Percentiles rank a stretch among this genome's conserved stretches.
phyloP scores from a whole-genome alignment of 2,113 vertebrate species.

The Melanerpes aurifrons region DNA sequence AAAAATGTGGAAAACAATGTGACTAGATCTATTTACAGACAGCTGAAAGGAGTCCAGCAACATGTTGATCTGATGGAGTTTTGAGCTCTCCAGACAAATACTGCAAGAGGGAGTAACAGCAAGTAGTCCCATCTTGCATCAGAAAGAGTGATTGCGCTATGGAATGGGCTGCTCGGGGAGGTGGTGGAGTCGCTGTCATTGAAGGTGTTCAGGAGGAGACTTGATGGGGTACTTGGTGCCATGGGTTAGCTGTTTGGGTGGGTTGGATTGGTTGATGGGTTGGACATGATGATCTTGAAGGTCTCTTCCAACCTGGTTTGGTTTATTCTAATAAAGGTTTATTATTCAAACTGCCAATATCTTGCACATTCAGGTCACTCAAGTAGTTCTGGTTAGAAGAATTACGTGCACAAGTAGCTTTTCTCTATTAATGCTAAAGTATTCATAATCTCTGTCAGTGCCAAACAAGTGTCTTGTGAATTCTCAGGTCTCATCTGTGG shows the following conservation, averaged over 20 bases:
- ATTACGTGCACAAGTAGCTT: not conserved
- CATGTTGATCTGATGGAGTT: not conserved
- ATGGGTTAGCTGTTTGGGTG: too few relatives aligned
- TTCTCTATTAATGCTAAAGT: not conserved
- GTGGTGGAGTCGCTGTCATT: too few relatives aligned
- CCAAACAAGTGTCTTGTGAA: not conserved
- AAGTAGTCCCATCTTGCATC: not conserved
- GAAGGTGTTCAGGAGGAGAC: too few relatives aligned
- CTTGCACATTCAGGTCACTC: not conserved
- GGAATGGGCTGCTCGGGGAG: too few relatives aligned
- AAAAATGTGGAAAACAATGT: not conserved
- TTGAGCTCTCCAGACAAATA: not conserved
- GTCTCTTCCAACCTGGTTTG: too few relatives aligned
- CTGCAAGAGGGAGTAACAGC: not conserved
- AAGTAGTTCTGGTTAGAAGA: not conserved
- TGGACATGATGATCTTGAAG: too few relatives aligned
- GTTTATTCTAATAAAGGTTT: too few relatives aligned
- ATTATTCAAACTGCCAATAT: too few relatives aligned
- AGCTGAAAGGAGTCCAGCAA: not conserved
- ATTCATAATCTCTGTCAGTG: too few relatives aligned
- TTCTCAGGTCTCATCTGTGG: not conserved
- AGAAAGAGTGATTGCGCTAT: too few relatives aligned
- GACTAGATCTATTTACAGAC: not conserved
- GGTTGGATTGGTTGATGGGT: too few relatives aligned
- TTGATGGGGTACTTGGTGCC: too few relatives aligned